These are phyloP conservation scores for Eristalis pertinax DNA, from an alignment of 2,888 invertebrate genomes.

Conservation along the genomic window DNA sequence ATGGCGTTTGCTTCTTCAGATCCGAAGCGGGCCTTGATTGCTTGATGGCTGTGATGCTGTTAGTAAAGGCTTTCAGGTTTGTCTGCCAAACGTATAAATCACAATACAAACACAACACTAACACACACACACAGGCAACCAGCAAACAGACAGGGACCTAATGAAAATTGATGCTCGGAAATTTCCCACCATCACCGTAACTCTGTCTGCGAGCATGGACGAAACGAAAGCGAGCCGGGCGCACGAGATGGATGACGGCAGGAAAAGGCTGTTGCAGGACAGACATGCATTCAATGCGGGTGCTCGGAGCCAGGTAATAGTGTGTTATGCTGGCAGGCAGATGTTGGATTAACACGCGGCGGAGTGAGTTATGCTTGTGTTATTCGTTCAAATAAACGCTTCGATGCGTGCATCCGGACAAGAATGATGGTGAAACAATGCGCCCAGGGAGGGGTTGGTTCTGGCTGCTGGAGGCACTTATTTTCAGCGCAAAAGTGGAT, in stretches of 20 bases:
- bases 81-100: slow-evolving; percentile 60
- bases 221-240: neutral
- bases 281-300: neutral
- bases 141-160: slow-evolving; percentile 30
- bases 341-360: slow-evolving; percentile 49
- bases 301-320: slow-evolving; percentile 10
- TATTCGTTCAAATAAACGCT: slow-evolving; percentile 8
- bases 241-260: slow-evolving; percentile 6
- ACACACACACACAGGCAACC: slow-evolving; percentile 5
- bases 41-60: slow-evolving; percentile 4
- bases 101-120: neutral
- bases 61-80: slow-evolving; percentile 17
- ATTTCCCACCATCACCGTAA: slow-evolving; percentile 23
- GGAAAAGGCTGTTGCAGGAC: neutral
- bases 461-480: neutral
- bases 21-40: neutral
- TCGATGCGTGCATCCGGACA: neutral
- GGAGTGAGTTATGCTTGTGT: slow-evolving; percentile 36
- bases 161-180: slow-evolving; percentile 64
- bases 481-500: neutral
- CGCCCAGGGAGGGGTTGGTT: neutral
- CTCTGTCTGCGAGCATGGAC: slow-evolving; percentile 21
- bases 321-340: slow-evolving; percentile 21
- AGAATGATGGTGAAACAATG: neutral
- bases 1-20: slow-evolving; percentile 26